These are phyloP conservation scores for Urocyon cinereoargenteus DNA, from an alignment of 2,797 vertebrate genomes.

Conservation along the genomic window DNA sequence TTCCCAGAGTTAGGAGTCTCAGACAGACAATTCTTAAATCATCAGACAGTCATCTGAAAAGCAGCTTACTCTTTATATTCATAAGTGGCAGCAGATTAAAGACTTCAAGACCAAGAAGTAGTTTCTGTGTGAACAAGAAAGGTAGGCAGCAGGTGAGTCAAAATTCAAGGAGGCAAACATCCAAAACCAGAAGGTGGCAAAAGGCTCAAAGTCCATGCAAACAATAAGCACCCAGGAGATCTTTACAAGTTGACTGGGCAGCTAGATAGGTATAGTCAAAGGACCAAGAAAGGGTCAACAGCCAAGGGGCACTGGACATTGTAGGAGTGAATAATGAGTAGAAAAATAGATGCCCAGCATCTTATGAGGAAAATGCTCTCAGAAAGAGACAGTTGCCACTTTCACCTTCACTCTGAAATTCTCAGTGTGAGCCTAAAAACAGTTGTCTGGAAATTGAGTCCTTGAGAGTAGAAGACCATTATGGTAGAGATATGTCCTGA, in stretches of 20 bases:
- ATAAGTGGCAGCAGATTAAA: not conserved
- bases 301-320: not conserved
- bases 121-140: not conserved
- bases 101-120: not conserved
- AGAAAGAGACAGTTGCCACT: not conserved
- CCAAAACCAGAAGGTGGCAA: not conserved
- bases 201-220: not conserved
- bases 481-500: not conserved
- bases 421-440: not conserved
- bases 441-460: not conserved
- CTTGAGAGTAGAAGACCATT: not conserved
- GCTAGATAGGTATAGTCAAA: not conserved
- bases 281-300: not conserved
- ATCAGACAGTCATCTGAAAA: not conserved
- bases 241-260: not conserved
- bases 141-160: not conserved
- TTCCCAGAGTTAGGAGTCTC: no score
- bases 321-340: not conserved
- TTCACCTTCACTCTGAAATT: not conserved
- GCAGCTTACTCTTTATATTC: not conserved
- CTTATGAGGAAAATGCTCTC: not conserved
- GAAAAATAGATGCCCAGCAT: not conserved
- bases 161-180: conserved; percentile 14
- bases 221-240: not conserved
- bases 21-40: not conserved